Base-by-base conservation (phyloP, 2,113 vertebrate species). In the Melanotaenia duboulayi region DNA sequence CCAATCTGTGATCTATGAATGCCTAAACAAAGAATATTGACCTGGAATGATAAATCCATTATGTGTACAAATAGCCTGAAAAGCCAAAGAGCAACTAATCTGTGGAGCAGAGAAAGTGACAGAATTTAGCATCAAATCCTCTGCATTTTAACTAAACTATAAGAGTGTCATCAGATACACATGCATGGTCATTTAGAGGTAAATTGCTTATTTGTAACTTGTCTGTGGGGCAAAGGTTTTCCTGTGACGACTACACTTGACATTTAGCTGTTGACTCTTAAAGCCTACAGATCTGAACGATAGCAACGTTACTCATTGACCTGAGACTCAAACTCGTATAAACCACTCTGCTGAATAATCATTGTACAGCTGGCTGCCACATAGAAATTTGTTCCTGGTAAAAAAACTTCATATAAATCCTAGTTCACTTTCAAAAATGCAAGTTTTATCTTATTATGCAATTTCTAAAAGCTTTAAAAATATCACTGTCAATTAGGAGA, bases 301-400 rank as follows among this genome's bases (percentile, higher is more conserved):
- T 89, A 89, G 50, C 35, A 28, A n/a, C 7, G 88, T 91, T 89
- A 91, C 72, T 92, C 75, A 93, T 90, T 92, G 76, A 90, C 89
- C 51, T 74, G 44, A 80, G 60, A 72, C 70, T 81, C 57, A 76
- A 81, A 83, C 78, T 51, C 80, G 67, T 60, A 37, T 78, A 70
- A 68, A 55, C 46, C n/a, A 2, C 63, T 66, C 48, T 12, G 68
- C 78, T 28, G 32, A 46, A 54, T 48, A 8, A 78, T 73, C 55
- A 28, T 19, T 40, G 51, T 74, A 42, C 83, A 79, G 67, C 65
- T 69, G 70, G 14, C 9, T 70, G 24, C 63, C 46, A 44, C 67
- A 78, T 60, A 83, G 65, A 71, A 65, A 28, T 24, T 16, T 22
- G 22, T 39, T 25, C 39, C 12, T 42, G 32, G 3, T 17, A 9